Percentiles rank a stretch among this genome's conserved stretches.
phyloP scores from a whole-genome alignment of 2,888 invertebrate genomes.

The Luperina testacea region DNA sequence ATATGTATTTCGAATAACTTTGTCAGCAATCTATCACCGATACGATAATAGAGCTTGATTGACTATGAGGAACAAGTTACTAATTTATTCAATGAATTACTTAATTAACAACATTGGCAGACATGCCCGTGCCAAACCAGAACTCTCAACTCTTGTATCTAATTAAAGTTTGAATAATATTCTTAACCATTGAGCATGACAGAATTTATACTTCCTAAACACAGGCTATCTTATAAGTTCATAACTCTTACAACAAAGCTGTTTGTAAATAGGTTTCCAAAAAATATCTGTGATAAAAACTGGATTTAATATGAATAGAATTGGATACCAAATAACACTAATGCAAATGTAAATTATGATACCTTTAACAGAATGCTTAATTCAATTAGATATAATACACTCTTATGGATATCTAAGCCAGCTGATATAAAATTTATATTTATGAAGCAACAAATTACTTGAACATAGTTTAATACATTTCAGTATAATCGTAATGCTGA shows the following conservation, averaged over 20 bases:
- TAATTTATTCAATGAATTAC: conserved; percentile 59
- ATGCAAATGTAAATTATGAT: conserved; percentile 35
- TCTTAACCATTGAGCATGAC: conserved; percentile 15
- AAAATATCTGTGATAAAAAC: conserved; percentile 20
- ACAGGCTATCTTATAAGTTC: neutral
- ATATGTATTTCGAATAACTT: conserved; percentile 45
- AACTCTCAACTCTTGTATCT: conserved; percentile 24
- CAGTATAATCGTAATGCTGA: conserved; percentile 63
- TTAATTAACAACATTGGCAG: conserved; percentile 45
- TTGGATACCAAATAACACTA: conserved; percentile 16
- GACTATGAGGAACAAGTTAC: conserved; percentile 44
- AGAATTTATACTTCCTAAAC: conserved; percentile 18
- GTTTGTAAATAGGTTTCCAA: conserved; percentile 10
- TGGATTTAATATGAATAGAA: conserved; percentile 5
- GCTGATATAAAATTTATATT: conserved; percentile 61
- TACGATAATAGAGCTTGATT: conserved; percentile 43
- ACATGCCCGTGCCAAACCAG: conserved; percentile 37
- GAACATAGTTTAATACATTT: conserved; percentile 58
- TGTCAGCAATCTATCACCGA: conserved; percentile 41
- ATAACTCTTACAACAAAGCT: neutral
- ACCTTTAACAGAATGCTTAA: conserved; percentile 33
- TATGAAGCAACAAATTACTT: conserved; percentile 59
- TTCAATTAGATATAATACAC: conserved; percentile 47
- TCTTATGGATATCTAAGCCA: conserved; percentile 46
- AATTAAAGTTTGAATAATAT: conserved; percentile 37